phyloP scores from a whole-genome alignment of 1,140 invertebrate species.

The Tetramorium parvispinum region DNA sequence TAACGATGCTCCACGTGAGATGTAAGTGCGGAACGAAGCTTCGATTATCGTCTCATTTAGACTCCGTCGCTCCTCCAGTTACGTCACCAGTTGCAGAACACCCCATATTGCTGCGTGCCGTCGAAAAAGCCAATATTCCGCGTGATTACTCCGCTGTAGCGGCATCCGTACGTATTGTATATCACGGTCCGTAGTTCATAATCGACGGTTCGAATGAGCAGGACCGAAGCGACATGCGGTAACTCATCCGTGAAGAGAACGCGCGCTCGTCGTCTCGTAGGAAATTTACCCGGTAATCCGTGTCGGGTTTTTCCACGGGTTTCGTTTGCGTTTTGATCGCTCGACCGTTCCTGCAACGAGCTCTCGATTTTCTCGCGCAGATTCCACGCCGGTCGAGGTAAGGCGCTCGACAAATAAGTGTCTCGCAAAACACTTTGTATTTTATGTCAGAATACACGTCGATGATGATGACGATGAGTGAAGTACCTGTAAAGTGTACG shows the following conservation, averaged over 20 bases:
- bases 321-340: constrained; percentile 9
- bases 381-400: background rate
- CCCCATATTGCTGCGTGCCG: background rate
- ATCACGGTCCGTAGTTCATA: constrained; percentile 33
- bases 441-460: background rate
- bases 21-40: background rate
- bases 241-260: constrained; percentile 49
- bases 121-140: constrained; percentile 40
- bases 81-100: background rate
- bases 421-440: background rate
- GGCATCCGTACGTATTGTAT: constrained; percentile 20
- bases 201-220: constrained; percentile 50
- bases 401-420: background rate
- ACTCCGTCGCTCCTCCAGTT: background rate
- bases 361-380: background rate
- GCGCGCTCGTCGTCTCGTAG: constrained; percentile 28
- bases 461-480: too few species aligned
- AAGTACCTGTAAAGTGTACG: background rate
- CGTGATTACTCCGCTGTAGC: constrained; percentile 25
- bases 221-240: constrained; percentile 24
- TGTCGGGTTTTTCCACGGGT: constrained; percentile 44
- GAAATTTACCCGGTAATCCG: constrained; percentile 55
- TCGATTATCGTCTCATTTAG: background rate
- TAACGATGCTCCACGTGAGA: background rate
- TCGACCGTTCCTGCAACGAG: background rate